Percentiles rank a stretch among this genome's conserved stretches.
Evolutionary conservation across 2,797 vertebrate species (phyloP).

Genomic region (Crenuchus spilurus): DNA sequence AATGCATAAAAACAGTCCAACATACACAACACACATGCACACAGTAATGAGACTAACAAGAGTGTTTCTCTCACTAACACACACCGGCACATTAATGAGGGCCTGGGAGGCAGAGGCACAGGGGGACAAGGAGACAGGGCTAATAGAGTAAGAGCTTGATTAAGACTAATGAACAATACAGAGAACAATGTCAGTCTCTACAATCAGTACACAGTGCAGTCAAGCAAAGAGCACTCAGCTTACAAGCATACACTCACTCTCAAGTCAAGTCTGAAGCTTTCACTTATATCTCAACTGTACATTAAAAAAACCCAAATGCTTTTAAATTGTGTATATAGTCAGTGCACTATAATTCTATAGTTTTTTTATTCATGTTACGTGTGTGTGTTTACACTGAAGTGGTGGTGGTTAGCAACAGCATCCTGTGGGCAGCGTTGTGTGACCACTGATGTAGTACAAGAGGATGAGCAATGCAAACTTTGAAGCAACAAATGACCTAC

Average conservation of each 20-base stretch:
- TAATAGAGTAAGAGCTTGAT: constrained; percentile 37
- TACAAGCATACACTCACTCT: neutral
- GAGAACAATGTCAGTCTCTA: neutral
- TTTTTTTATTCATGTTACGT: too few relatives aligned
- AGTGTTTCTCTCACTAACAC: constrained; percentile 11
- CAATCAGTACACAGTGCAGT: neutral
- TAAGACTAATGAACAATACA: constrained; percentile 50
- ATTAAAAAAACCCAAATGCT: too few relatives aligned
- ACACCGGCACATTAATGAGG: constrained; percentile 35
- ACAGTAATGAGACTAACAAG: constrained; percentile 22
- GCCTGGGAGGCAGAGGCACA: constrained; percentile 33
- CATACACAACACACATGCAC: neutral
- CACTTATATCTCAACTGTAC: too few relatives aligned
- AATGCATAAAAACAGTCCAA: neutral
- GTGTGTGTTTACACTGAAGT: too few relatives aligned
- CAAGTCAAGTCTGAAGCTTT: neutral
- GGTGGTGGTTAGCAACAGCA: too few relatives aligned
- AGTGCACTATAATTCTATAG: too few relatives aligned
- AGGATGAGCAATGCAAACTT: too few relatives aligned
- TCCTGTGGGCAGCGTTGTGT: too few relatives aligned
- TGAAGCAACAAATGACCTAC: too few relatives aligned
- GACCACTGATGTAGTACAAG: too few relatives aligned
- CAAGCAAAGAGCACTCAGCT: neutral
- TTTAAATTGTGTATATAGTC: too few relatives aligned
- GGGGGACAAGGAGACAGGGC: neutral